phyloP scores from a whole-genome alignment of 2,888 invertebrate species.

The Apocheima hispidaria region DNA sequence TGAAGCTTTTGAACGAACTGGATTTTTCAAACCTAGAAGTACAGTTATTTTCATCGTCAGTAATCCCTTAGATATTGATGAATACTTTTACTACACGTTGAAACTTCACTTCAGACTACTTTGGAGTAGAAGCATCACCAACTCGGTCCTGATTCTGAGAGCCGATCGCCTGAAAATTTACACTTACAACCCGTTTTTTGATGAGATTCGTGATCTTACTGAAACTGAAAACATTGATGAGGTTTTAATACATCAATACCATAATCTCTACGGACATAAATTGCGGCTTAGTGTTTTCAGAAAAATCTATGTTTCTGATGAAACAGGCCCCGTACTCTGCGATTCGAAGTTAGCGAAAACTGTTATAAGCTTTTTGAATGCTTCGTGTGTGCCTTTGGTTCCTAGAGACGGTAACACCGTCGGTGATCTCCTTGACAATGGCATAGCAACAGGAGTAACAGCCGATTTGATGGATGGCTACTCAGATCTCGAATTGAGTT shows the following conservation, averaged over 20 bases:
- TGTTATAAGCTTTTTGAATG: constrained; percentile 69
- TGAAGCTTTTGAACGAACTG: constrained; percentile 68
- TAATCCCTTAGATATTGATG: constrained; percentile 60
- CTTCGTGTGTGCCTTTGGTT: constrained; percentile 67
- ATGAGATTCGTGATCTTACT: constrained; percentile 72
- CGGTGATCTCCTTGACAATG: constrained; percentile 74
- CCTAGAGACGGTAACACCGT: constrained; percentile 76
- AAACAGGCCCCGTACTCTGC: constrained; percentile 65
- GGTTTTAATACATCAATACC: constrained; percentile 62
- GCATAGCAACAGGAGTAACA: constrained; percentile 78
- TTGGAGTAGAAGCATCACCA: constrained; percentile 83
- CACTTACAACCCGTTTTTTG: constrained; percentile 81
- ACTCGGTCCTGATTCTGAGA: constrained; percentile 74
- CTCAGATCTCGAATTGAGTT: constrained; percentile 83
- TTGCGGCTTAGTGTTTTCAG: constrained; percentile 72
- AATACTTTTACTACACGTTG: constrained; percentile 72
- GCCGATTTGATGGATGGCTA: constrained; percentile 79
- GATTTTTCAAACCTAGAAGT: constrained; percentile 76
- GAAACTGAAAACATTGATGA: constrained; percentile 65
- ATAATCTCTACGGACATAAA: constrained; percentile 67
- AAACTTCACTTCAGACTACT: constrained; percentile 79
- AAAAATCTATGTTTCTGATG: constrained; percentile 65
- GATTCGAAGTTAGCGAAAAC: constrained; percentile 65
- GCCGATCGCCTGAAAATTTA: constrained; percentile 72
- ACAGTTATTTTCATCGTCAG: constrained; percentile 76